Conservation (phyloP, 2,797 vertebrate species). For the Trichosurus vulpecula region DNA sequence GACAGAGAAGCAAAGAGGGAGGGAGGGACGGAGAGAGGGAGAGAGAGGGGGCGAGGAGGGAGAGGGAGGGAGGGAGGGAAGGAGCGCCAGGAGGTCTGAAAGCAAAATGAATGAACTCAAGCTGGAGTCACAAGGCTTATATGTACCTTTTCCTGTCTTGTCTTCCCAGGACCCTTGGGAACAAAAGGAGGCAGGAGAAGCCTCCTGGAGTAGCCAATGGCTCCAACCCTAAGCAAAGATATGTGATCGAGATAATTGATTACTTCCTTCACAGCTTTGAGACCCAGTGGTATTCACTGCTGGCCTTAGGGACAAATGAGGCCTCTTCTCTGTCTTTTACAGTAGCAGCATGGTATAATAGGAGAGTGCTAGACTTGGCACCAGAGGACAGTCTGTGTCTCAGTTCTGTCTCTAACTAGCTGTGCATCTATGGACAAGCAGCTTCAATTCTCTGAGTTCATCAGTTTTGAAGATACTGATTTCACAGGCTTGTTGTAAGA, state of each 20-base stretch:
- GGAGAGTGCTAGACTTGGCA: background rate
- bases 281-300: background rate
- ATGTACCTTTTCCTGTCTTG: conserved; percentile 59
- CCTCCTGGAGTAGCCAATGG: conserved; percentile 26
- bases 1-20: background rate
- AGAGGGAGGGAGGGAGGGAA: fast-evolving
- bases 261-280: conserved; percentile 50
- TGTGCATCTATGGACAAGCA: too few relatives aligned
- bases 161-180: conserved; percentile 50
- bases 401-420: background rate
- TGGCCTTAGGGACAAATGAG: background rate
- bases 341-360: background rate
- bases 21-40: background rate
- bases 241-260: conserved; percentile 14
- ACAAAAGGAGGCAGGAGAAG: conserved; percentile 48
- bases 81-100: conserved; percentile 47
- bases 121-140: conserved; percentile 61
- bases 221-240: conserved; percentile 22
- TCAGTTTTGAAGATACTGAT: background rate
- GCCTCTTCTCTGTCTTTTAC: background rate
- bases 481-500: background rate
- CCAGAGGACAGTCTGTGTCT: background rate
- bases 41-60: too few relatives aligned
- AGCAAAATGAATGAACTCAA: conserved; percentile 71
- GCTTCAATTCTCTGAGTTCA: too few relatives aligned